Evolutionary conservation across 2,888 invertebrate species (phyloP), one percentile per base, ranked within the genome.

Genomic region (Diaprepes abbreviatus): DNA sequence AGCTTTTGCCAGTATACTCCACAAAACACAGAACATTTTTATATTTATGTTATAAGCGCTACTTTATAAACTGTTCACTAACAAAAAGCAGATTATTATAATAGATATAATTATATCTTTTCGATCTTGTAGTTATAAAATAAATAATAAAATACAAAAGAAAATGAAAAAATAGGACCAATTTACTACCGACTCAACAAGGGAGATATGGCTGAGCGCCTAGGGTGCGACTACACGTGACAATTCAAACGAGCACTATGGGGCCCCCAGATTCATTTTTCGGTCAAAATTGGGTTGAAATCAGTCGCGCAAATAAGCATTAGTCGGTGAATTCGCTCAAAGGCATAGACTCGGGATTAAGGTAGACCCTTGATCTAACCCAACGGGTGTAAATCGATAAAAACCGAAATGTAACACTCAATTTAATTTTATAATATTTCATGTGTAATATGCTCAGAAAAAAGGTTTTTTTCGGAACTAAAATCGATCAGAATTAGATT

Each of bases 191-290:
- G 67, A 36, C 74, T 72, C 36, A 54, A 7, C 63, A 21, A 67
- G 74, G 83, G 83, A 83, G 82, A 82, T 83, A 82, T 81, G 83
- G 80, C 81, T 82, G 78, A 83, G 78, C 79, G 82, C 81, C 81
- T 79, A 83, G 82, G 83, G 83, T 82, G 83, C 83, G 83, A 82
- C 82, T 80, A 74, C 72, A 75, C 67, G 67, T 67, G 60, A 67
- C 71, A 64, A 63, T 59, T 62, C 66, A 52, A 70, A 66, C 63
- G 69, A 64, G 14, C 54, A 54, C 45, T 59, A 62, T 67, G 59
- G 62, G 67, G 52, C 67, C 62, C 62, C 67, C 62, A 14, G 54
- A 66, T 40, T 66, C 59, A 66, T 69, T 69, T 69, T 69, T 69
- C 59, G 64, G 69, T 38, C 59, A 57, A 62, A 54, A 54, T 62